Conservation (phyloP, 2,888 invertebrate genomes). For the Mythimna albipuncta region DNA sequence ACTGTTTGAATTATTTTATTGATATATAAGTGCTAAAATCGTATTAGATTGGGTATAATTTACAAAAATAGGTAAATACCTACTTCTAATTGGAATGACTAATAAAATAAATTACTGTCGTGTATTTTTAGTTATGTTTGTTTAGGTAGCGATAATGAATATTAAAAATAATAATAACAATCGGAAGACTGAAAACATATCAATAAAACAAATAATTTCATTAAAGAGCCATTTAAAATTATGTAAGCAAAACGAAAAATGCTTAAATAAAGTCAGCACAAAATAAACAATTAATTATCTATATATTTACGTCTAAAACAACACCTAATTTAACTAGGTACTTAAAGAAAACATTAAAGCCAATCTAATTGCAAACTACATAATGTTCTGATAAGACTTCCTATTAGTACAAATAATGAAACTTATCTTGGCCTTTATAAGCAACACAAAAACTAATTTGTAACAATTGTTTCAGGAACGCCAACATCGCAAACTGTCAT, state of each 20-base stretch:
- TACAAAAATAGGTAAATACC: slow-evolving; percentile 58
- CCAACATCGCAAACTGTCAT: slow-evolving; percentile 71
- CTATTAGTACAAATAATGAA: slow-evolving; percentile 21
- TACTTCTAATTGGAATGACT: slow-evolving; percentile 69
- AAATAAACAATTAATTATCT: slow-evolving; percentile 27
- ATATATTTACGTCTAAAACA: slow-evolving; percentile 12
- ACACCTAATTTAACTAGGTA: slow-evolving; percentile 9
- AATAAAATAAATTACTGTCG: slow-evolving; percentile 1
- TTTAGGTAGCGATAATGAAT: not conserved
- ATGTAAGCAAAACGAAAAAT: slow-evolving; percentile 23
- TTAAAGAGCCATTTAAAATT: not conserved
- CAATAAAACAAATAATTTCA: not conserved
- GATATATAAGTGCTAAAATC: slow-evolving; percentile 63
- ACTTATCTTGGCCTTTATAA: slow-evolving; percentile 45
- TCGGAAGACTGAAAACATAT: not conserved
- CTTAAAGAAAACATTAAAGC: slow-evolving; percentile 40
- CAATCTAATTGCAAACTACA: slow-evolving; percentile 36
- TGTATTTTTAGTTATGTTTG: slow-evolving; percentile 3
- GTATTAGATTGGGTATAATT: slow-evolving; percentile 60
- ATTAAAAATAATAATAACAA: not conserved
- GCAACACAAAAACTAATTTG: slow-evolving; percentile 57
- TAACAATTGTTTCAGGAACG: slow-evolving; percentile 64
- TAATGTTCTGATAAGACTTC: slow-evolving; percentile 33
- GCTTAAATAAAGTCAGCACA: not conserved
- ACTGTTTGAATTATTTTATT: slow-evolving; percentile 71